These are phyloP conservation scores for Polylopha cassiicola DNA, from an alignment of 2,888 invertebrate genomes.

Conservation along the genomic window DNA sequence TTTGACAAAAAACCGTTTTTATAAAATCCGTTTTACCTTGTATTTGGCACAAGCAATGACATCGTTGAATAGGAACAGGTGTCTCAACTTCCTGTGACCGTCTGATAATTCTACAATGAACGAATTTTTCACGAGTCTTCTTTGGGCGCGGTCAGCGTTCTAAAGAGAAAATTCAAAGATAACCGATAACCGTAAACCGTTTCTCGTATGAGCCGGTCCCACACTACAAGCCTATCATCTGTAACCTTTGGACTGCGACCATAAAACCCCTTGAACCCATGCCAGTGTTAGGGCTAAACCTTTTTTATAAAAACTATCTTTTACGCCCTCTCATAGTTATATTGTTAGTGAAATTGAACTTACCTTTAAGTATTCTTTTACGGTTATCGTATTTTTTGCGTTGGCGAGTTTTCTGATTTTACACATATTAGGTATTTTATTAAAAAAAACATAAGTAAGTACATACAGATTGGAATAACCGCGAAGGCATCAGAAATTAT, in stretches of 20 bases:
- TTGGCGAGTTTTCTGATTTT: background rate
- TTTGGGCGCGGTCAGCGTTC: constrained; percentile 87
- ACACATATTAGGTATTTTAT: too few relatives aligned
- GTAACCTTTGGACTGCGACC: constrained; percentile 42
- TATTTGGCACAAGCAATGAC: constrained; percentile 97
- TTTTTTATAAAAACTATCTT: constrained; percentile 52
- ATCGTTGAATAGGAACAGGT: constrained; percentile 96
- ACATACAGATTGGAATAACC: too few relatives aligned
- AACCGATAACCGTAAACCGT: constrained; percentile 12
- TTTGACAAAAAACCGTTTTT: too few relatives aligned
- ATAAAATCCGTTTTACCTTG: too few relatives aligned
- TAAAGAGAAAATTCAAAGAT: constrained; percentile 48
- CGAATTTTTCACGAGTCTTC: constrained; percentile 94
- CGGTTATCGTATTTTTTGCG: background rate
- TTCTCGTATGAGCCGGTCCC: background rate
- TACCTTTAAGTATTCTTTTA: constrained; percentile 8
- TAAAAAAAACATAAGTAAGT: too few relatives aligned
- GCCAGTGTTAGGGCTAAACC: constrained; percentile 52
- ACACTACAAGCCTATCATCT: constrained; percentile 40
- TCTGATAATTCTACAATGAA: constrained; percentile 95
- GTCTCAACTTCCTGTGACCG: constrained; percentile 91
- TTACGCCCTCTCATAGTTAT: constrained; percentile 33
- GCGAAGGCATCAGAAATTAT: too few relatives aligned
- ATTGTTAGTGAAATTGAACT: constrained; percentile 10
- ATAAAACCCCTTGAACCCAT: constrained; percentile 45